Base-by-base conservation (phyloP, 2,113 vertebrate genomes). In the Strix aluco region DNA sequence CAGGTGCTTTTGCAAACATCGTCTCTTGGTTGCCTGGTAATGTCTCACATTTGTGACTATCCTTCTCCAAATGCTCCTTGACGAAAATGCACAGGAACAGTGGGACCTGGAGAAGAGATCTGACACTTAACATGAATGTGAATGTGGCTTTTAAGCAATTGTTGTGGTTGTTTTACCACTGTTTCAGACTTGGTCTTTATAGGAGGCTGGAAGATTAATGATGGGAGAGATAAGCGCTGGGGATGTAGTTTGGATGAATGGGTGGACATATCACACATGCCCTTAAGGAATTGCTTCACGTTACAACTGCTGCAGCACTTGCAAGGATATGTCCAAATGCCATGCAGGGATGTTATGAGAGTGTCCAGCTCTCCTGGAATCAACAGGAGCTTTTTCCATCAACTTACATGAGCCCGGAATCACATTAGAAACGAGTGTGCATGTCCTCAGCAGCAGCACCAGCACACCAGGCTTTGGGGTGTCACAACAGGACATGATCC, bases 81-180 rank as follows among this genome's bases (percentile, higher is more conserved):
- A 25, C 30, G 46, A 42, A 55, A 25, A 25, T 0, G 14, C 32
- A 40, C 25, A 46, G 49, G 42, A n/a, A 46, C 21, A 17, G 26
- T 47, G 66, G 40, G 30, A 47, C 42, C 72, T 46, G 20, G 29
- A 78, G 74, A 36, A 63, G n/a, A 70, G 38, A 15, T 38, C 18
- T 73, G 80, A 77, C 74, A 36, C 29, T 70, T 69, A n/a, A 15
- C 7, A 7, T 51, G 38, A 49, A 80, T 34, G 42, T 57, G 52
- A 79, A 62, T 0, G 0, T 36, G 27, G n/a, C 11, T 2, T 61
- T 73, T 25, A 49, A 79, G 46, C 3, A 12, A 54, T 32, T 73
- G 34, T 49, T 62, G 66, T n/a, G 11, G 4, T 46, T 40, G 32
- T 71, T 80, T 51, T 59, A 55, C 15, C 23, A 19, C 63, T 83